Base-by-base conservation (phyloP, 1,140 invertebrate genomes). In the Brachionus koreanus region DNA sequence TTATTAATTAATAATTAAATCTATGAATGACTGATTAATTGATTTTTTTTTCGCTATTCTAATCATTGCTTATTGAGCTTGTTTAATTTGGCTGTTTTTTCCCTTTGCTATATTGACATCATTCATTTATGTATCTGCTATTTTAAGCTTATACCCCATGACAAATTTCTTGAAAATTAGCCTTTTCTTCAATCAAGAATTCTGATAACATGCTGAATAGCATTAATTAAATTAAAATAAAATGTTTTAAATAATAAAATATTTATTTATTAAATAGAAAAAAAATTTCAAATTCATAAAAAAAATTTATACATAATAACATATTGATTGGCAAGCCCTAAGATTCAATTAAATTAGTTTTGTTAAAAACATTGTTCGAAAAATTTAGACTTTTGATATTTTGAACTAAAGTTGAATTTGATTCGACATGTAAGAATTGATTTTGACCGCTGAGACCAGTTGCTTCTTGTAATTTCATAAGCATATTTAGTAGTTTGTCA, bases 401-500 rank as follows among this genome's bases (percentile, higher is more conserved):
- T 69, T 69, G 65, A 39, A 69, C 37, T 69, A 69, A 69, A 69
- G 33, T 69, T 39, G 65, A 35, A 39, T 39, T 69, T 10, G 29
- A 37, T 42, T 69, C 65, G 37, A 69, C 33, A 69, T 69, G 29
- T 67, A 67, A 37, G 29, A 67, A 33, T 16, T 69, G 29, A 19
- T 69, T 35, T 9, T 69, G 65, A 5, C 33, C 35, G 39, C 19
- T 46, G 10, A 74, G 25, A 46, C 69, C 69, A 46, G 69, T 74
- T 25, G 69, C 69, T 65, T 79, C 76, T 61, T 79, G 46, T 29
- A 79, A 25, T 61, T 79, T 79, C 76, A 79, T 79, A 37, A 79
- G 39, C 76, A 79, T 79, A 37, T 42, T 79, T 13, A 79, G 6
- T 49, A 79, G 29, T 65, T 65, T 79, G 39, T 79, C 76, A 43